phyloP scores from a whole-genome alignment of 2,113 vertebrate genomes.

The Peromyscus leucopus region DNA sequence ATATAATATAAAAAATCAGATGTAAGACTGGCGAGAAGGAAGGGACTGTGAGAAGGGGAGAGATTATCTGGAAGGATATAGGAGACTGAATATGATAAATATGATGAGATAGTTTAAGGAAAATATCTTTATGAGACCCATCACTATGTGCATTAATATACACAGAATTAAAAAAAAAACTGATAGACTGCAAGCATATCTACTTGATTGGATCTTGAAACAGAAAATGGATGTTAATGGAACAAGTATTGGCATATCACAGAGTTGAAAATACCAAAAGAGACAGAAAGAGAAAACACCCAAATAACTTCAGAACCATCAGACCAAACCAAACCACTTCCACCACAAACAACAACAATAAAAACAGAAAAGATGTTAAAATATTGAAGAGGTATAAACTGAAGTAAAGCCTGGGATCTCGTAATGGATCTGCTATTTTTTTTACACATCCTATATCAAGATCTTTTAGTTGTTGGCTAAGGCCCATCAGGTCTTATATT shows the following conservation, averaged over 20 bases:
- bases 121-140: background rate
- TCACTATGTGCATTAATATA: background rate
- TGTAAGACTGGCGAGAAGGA: background rate
- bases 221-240: background rate
- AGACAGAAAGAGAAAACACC: background rate
- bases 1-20: background rate
- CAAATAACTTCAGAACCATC: background rate
- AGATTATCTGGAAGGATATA: background rate
- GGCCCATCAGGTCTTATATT: slow-evolving; percentile 5
- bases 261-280: background rate
- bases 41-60: background rate
- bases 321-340: background rate
- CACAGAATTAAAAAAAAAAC: background rate
- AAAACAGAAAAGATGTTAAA: background rate
- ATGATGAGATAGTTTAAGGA: background rate
- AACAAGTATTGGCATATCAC: background rate
- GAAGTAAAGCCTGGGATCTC: slow-evolving; percentile 36
- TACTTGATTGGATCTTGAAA: background rate
- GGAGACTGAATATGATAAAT: background rate
- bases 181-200: too few relatives aligned
- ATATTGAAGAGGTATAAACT: background rate
- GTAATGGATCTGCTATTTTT: background rate
- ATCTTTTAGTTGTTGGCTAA: slow-evolving; percentile 5
- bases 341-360: background rate
- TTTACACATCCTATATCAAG: background rate